A percentile compares a stretch with the other conserved stretches of the same genome.
phyloP scores from a whole-genome alignment of 2,888 invertebrate species.

The Nomada hirtipes region DNA sequence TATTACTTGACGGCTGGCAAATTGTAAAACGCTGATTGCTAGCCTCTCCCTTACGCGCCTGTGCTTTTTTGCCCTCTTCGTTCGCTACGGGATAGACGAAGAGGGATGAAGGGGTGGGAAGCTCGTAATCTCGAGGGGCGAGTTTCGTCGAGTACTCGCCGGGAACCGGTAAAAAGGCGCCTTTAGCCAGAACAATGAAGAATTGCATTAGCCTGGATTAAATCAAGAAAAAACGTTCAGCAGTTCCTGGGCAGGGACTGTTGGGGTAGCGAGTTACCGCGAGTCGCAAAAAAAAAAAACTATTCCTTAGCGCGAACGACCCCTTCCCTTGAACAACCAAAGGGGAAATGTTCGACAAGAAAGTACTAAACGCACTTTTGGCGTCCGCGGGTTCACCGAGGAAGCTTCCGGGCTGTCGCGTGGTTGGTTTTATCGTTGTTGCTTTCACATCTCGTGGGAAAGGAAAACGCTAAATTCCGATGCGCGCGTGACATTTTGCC shows the following conservation, averaged over 20 bases:
- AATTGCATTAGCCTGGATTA: conserved; percentile 67
- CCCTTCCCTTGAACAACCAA: neutral
- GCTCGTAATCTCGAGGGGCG: conserved; percentile 63
- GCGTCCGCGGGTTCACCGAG: neutral
- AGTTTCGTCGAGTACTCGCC: conserved; percentile 59
- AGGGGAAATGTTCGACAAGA: neutral
- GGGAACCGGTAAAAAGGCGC: conserved; percentile 47
- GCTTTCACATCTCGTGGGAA: neutral
- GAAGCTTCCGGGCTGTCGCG: conserved; percentile 8
- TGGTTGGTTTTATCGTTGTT: neutral
- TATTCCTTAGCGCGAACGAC: conserved; percentile 10
- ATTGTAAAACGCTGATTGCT: conserved; percentile 73
- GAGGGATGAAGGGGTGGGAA: too few relatives aligned
- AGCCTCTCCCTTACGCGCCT: conserved; percentile 15
- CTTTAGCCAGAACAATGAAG: conserved; percentile 63
- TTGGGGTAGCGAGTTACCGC: conserved; percentile 31
- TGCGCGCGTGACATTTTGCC: conserved; percentile 18
- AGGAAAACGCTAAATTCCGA: conserved; percentile 34
- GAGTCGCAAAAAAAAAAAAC: conserved; percentile 28
- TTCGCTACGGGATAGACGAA: neutral
- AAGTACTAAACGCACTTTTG: neutral
- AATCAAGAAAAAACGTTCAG: conserved; percentile 60
- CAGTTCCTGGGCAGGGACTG: too few relatives aligned
- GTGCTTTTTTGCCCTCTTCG: neutral
- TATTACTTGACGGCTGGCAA: conserved; percentile 67